phyloP scores from a whole-genome alignment of 2,888 invertebrate species.

The Cremastinae sp. region DNA sequence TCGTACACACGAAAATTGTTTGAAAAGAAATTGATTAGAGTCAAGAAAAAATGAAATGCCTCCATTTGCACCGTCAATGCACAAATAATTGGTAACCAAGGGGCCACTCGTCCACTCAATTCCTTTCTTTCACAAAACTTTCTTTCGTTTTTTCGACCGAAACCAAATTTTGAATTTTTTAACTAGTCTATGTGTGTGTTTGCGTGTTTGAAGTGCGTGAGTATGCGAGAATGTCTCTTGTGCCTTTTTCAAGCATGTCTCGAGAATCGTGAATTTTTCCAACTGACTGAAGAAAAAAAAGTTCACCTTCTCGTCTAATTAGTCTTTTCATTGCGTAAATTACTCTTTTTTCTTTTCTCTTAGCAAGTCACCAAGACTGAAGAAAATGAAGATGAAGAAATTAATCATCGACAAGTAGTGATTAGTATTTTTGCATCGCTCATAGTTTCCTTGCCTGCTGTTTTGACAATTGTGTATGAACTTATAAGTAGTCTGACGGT shows the following conservation, averaged over 20 bases:
- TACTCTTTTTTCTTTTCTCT: constrained; percentile 13
- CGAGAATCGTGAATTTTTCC: constrained; percentile 51
- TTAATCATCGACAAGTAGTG: constrained; percentile 53
- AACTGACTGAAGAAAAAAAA: constrained; percentile 23
- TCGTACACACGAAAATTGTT: no score
- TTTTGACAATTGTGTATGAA: constrained; percentile 47
- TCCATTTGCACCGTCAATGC: constrained; percentile 28
- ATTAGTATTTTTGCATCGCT: constrained; percentile 61
- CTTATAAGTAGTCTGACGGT: constrained; percentile 65
- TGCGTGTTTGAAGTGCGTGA: constrained; percentile 54
- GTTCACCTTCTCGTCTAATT: constrained; percentile 29
- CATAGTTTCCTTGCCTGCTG: constrained; percentile 66
- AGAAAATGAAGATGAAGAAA: constrained; percentile 24
- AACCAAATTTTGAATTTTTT: constrained; percentile 19
- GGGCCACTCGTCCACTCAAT: constrained; percentile 47
- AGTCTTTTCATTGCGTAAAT: constrained; percentile 19
- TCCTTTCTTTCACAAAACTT: constrained; percentile 40
- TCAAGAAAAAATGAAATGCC: neutral
- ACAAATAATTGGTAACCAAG: constrained; percentile 27
- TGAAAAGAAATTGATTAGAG: no score
- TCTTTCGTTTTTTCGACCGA: constrained; percentile 43
- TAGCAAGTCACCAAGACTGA: constrained; percentile 14
- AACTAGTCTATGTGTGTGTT: constrained; percentile 55
- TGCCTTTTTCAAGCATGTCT: constrained; percentile 67
- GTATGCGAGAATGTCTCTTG: constrained; percentile 58